Base-by-base conservation (phyloP, 2,888 invertebrate genomes). In the Gymnosoma rotundatum region DNA sequence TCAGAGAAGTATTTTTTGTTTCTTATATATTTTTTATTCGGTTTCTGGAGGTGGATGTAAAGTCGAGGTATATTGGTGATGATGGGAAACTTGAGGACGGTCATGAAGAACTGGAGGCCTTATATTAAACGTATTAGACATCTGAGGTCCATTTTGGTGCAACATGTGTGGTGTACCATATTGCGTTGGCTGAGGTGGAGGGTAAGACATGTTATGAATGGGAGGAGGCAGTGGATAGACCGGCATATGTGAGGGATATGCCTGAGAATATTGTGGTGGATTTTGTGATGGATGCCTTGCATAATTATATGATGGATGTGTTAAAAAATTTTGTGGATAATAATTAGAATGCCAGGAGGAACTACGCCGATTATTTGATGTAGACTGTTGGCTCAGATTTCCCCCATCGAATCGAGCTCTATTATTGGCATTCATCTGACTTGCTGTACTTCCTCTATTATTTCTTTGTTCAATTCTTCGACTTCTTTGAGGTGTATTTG, bases 331-430 rank as follows among this genome's bases (percentile, higher is more conserved):
- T 80, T 89, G 91, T 32, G 80, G 83, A 72, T 89, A 91, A 63
- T 89, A 91, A 83, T 92, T 91, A 2, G 90, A 90, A 70, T 92
- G 92, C 92, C 92, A 91, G 50, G 91, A 91, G 64, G 88, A 88
- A 0, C 89, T 87, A 83, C 88, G 88, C 6, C 88, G 88, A 83
- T 32, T 32, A 6, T 89, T 67, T 83, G 89, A 88, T 14, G 50
- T 14, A 1, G 67, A 25, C 20, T 81, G 76, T 12, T 66, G 79
- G 45, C 78, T 82, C 42, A 82, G 78, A n/a, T 2, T 20, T 4
- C 81, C 48, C 14, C 61, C 52, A 67, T 50, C 61, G 12, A 70
- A 69, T 4, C 73, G 81, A 0, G 67, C 73, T n/a, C 73, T 72
- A 18, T 18, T 25, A 48, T 52, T 73, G 8, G n/a, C 48, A 74